These are phyloP conservation scores for Lepidurus apus DNA, from an alignment of 1,140 invertebrate species.

Conservation along the genomic window DNA sequence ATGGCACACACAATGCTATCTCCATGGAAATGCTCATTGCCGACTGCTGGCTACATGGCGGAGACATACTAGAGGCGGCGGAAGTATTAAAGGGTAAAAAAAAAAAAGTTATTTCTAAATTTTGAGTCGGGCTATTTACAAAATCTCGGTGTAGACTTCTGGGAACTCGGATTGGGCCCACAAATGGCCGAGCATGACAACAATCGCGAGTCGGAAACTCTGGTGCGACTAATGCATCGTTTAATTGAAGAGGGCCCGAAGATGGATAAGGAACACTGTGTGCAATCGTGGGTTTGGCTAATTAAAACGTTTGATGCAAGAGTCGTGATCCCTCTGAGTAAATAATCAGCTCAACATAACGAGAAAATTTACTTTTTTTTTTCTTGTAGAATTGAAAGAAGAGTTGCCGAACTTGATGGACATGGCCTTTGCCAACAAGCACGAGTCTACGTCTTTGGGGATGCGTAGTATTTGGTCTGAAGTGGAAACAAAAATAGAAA, in stretches of 20 bases:
- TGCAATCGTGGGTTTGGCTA: neutral
- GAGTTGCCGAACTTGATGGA: neutral
- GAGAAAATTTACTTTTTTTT: neutral
- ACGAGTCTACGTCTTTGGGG: neutral
- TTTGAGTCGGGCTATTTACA: neutral
- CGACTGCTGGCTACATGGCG: neutral
- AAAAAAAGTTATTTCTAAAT: neutral
- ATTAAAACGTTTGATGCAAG: neutral
- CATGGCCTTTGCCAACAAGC: neutral
- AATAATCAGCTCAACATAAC: neutral
- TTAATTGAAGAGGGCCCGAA: neutral
- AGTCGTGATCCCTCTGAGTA: neutral
- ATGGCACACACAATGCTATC: neutral
- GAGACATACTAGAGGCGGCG: neutral
- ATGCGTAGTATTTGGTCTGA: neutral
- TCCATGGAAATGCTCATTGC: neutral
- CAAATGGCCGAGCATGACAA: neutral
- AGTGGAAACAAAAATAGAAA: neutral
- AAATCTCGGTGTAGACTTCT: neutral
- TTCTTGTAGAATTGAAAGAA: neutral
- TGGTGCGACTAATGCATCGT: neutral
- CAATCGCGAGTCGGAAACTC: neutral
- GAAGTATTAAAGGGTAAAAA: slow-evolving; percentile 8
- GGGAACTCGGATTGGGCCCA: neutral
- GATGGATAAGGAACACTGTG: neutral